Evolutionary conservation across 2,113 vertebrate species (phyloP).

Genomic region (Psilopogon haemacephalus): DNA sequence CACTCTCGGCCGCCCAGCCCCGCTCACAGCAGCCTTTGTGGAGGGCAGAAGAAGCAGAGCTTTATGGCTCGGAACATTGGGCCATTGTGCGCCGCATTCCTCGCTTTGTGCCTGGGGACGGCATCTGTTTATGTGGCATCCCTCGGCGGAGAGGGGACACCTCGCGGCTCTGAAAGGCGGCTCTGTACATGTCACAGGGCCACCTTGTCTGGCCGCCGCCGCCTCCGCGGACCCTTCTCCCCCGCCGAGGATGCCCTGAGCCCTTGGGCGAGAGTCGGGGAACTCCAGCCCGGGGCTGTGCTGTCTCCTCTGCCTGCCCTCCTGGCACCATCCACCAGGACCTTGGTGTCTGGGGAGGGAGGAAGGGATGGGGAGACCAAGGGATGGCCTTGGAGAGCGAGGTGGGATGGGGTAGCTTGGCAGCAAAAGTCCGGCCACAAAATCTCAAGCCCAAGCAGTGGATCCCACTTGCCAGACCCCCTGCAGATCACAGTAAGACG

Average conservation of each 20-base stretch:
- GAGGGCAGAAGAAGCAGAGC: conserved; percentile 63
- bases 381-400: neutral
- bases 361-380: neutral
- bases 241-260: neutral
- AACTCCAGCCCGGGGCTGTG: neutral
- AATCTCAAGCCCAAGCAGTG: neutral
- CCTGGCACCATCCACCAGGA: rapidly evolving
- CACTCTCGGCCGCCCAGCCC: neutral
- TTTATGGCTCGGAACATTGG: conserved; percentile 75
- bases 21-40: conserved; percentile 62
- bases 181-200: conserved; percentile 68
- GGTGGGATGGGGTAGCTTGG: neutral
- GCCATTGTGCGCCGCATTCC: conserved; percentile 74
- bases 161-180: conserved; percentile 60
- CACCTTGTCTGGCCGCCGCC: conserved; percentile 24
- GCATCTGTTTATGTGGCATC: conserved; percentile 58
- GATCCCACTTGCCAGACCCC: neutral
- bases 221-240: neutral
- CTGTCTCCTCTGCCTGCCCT: neutral
- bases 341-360: neutral
- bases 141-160: conserved; percentile 30
- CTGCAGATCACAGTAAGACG: rapidly evolving
- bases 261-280: neutral
- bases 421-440: neutral
- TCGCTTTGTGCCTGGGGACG: conserved; percentile 21